A percentile compares a stretch with the other conserved stretches of the same genome.
Conservation (phyloP, 2,888 invertebrate genomes). For the Brachyopa scutellaris region DNA sequence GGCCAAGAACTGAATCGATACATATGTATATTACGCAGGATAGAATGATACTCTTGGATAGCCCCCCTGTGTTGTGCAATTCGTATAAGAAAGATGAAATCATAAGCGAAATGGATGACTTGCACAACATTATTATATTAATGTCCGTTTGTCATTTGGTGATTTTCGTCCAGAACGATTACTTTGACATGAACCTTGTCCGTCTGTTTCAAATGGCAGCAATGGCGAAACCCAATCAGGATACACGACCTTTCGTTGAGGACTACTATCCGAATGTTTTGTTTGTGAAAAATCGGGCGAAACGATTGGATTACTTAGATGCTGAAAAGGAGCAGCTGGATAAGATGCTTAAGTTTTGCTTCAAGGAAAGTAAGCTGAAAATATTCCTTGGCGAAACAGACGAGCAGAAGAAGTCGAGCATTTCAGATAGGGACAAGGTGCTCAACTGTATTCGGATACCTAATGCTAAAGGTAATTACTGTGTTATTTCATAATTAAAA, state of each 20-base stretch:
- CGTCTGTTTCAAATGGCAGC: constrained; percentile 83
- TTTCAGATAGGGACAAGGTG: constrained; percentile 70
- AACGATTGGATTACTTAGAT: constrained; percentile 88
- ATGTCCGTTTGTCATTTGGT: constrained; percentile 95
- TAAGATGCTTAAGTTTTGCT: constrained; percentile 76
- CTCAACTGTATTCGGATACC: constrained; percentile 76
- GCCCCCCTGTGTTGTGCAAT: constrained; percentile 88
- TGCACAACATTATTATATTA: constrained; percentile 91
- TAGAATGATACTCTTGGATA: constrained; percentile 92
- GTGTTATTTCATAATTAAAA: not conserved
- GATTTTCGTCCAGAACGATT: constrained; percentile 94
- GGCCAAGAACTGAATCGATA: constrained; percentile 83
- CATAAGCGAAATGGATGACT: constrained; percentile 86
- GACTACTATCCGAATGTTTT: constrained; percentile 93
- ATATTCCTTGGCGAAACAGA: constrained; percentile 75
- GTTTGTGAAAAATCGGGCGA: constrained; percentile 91
- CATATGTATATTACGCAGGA: constrained; percentile 89
- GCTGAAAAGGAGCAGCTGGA: constrained; percentile 76
- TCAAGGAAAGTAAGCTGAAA: constrained; percentile 76
- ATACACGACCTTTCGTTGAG: constrained; percentile 78
- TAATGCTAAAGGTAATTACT: constrained; percentile 72
- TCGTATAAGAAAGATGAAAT: constrained; percentile 86
- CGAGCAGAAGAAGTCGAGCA: constrained; percentile 73
- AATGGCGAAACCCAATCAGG: constrained; percentile 82
- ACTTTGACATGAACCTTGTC: constrained; percentile 90